Percentiles rank a stretch among this genome's conserved stretches.
Evolutionary conservation across 2,113 vertebrate species (phyloP).

Genomic region (Typhlomys cinereus): DNA sequence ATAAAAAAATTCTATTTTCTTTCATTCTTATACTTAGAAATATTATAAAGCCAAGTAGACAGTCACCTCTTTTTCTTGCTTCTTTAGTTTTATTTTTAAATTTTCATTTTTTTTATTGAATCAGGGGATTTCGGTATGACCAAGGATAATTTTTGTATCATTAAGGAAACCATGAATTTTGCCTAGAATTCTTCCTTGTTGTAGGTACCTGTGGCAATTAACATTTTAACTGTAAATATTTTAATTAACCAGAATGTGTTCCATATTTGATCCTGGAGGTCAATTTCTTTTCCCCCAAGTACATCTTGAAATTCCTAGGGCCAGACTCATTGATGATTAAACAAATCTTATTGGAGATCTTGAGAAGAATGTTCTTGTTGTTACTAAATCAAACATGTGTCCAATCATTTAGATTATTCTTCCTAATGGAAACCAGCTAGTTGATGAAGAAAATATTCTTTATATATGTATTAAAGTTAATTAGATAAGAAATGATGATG

Average conservation of each 20-base stretch:
- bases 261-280: background rate
- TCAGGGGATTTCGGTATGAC: background rate
- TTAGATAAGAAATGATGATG: background rate
- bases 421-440: background rate
- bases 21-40: conserved; percentile 33
- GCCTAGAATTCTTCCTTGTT: background rate
- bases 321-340: background rate
- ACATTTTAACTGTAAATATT: conserved; percentile 10
- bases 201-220: background rate
- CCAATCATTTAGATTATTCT: background rate
- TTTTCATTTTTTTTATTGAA: background rate
- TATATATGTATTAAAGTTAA: background rate
- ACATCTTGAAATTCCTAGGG: background rate
- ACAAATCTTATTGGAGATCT: background rate
- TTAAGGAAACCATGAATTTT: background rate
- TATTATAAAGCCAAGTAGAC: conserved; percentile 24
- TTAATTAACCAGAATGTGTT: background rate
- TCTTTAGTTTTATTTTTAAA: conserved; percentile 19
- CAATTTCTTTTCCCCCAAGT: background rate
- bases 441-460: background rate
- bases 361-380: background rate
- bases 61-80: background rate
- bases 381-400: background rate
- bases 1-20: background rate
- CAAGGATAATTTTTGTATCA: background rate